Evolutionary conservation across 2,797 vertebrate species (phyloP).

Genomic region (Thripadectes ignobilis): DNA sequence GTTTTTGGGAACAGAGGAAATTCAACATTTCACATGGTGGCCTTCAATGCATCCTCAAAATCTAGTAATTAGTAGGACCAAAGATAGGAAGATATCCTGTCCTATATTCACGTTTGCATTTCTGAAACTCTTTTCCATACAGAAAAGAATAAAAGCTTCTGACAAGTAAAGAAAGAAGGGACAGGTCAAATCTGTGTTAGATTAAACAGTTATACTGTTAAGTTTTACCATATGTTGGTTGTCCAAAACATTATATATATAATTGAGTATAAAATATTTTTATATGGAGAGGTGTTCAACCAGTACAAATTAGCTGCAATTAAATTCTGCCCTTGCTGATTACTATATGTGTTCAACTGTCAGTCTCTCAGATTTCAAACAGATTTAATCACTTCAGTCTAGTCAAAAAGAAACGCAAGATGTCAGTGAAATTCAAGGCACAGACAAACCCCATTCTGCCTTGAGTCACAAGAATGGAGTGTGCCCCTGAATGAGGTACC

Average conservation of each 20-base stretch:
- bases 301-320: slow-evolving; percentile 51
- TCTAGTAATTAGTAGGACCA: not conserved
- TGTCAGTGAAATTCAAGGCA: not conserved
- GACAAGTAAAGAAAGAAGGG: not conserved
- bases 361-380: slow-evolving; percentile 22
- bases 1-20: not conserved
- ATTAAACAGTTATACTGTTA: slow-evolving; percentile 22
- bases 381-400: not conserved
- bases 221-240: slow-evolving; percentile 30
- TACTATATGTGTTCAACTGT: not conserved
- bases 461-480: accelerated
- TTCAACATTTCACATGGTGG: not conserved
- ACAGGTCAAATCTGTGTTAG: slow-evolving; percentile 12
- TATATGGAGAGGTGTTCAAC: slow-evolving; percentile 31
- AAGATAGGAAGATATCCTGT: not conserved
- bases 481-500: not conserved
- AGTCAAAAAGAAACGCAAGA: not conserved
- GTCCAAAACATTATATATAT: slow-evolving; percentile 31
- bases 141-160: not conserved
- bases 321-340: slow-evolving; percentile 47
- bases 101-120: not conserved
- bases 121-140: not conserved
- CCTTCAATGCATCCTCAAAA: not conserved
- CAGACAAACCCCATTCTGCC: not conserved
- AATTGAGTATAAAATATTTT: slow-evolving; percentile 31